Evolutionary conservation across 1,140 invertebrate species (phyloP).

Genomic region (Drosophila kanapiae): DNA sequence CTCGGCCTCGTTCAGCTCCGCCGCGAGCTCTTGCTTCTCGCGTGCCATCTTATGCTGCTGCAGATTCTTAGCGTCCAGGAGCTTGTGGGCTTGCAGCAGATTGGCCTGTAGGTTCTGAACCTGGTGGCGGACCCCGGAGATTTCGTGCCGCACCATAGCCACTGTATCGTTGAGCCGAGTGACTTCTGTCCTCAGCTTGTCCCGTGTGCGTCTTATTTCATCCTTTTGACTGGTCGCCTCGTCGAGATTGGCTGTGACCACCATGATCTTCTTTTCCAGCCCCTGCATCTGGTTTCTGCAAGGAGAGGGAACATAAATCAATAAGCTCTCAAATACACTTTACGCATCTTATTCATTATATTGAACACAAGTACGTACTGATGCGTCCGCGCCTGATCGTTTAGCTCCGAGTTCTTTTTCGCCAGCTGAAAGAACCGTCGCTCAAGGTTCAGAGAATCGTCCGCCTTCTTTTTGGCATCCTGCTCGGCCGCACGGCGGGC

Average conservation of each 20-base stretch:
- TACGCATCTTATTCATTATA: too few relatives aligned
- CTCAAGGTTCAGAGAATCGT: slow-evolving; percentile 13
- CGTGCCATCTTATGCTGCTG: slow-evolving; percentile 21
- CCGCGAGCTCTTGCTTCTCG: slow-evolving; percentile 31
- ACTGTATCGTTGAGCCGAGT: slow-evolving; percentile 19
- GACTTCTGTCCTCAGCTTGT: slow-evolving; percentile 38
- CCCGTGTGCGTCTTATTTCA: slow-evolving; percentile 1
- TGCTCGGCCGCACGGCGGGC: not conserved
- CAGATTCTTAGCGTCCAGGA: slow-evolving; percentile 24
- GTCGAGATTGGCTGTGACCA: slow-evolving; percentile 8
- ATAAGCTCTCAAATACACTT: too few relatives aligned
- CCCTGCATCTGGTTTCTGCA: slow-evolving; percentile 34
- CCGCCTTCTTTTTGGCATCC: slow-evolving; percentile 42
- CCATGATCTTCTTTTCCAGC: slow-evolving; percentile 25
- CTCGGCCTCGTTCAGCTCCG: slow-evolving; percentile 31
- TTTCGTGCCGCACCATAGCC: slow-evolving; percentile 29
- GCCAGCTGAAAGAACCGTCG: slow-evolving; percentile 45
- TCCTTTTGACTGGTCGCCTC: slow-evolving; percentile 33
- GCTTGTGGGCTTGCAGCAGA: slow-evolving; percentile 5
- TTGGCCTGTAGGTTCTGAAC: slow-evolving; percentile 18
- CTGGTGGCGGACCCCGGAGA: slow-evolving; percentile 7
- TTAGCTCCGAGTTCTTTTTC: slow-evolving; percentile 47
- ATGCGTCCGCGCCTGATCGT: not conserved
- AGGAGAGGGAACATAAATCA: not conserved
- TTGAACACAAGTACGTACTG: slow-evolving; percentile 29